Conservation (phyloP, 1,140 invertebrate species). For the Anastrepha obliqua region DNA sequence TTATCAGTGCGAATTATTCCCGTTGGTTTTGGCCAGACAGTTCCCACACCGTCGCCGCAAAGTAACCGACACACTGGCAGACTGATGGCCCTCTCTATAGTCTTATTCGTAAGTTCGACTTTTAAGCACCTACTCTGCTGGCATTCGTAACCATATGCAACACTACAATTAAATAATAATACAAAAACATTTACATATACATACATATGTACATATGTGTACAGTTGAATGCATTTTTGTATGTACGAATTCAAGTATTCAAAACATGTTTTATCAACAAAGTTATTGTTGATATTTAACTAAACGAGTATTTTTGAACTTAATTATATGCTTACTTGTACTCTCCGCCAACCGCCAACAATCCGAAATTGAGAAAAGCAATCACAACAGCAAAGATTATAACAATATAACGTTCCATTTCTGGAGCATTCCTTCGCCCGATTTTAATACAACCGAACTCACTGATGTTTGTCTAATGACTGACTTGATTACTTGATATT, state of each 20-base stretch:
- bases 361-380: neutral
- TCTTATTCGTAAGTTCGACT: slow-evolving; percentile 74
- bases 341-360: neutral
- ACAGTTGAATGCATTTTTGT: too few species aligned
- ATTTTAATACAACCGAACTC: neutral
- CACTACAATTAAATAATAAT: slow-evolving; percentile 58
- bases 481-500: slow-evolving; percentile 17
- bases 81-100: slow-evolving; percentile 76
- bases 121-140: slow-evolving; percentile 77
- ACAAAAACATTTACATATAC: neutral
- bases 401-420: slow-evolving; percentile 13
- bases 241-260: too few species aligned
- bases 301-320: too few species aligned
- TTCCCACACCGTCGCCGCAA: slow-evolving; percentile 77
- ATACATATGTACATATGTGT: neutral
- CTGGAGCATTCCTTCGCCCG: neutral
- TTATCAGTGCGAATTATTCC: slow-evolving; percentile 78
- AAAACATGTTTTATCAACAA: too few species aligned
- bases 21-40: slow-evolving; percentile 84
- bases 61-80: slow-evolving; percentile 79
- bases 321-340: neutral
- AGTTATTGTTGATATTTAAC: too few species aligned
- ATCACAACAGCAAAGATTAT: neutral
- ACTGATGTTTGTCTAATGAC: neutral
- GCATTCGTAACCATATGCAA: slow-evolving; percentile 78